Evolutionary conservation across 2,113 vertebrate genomes (phyloP).

Genomic region (Halcyon malimbica): DNA sequence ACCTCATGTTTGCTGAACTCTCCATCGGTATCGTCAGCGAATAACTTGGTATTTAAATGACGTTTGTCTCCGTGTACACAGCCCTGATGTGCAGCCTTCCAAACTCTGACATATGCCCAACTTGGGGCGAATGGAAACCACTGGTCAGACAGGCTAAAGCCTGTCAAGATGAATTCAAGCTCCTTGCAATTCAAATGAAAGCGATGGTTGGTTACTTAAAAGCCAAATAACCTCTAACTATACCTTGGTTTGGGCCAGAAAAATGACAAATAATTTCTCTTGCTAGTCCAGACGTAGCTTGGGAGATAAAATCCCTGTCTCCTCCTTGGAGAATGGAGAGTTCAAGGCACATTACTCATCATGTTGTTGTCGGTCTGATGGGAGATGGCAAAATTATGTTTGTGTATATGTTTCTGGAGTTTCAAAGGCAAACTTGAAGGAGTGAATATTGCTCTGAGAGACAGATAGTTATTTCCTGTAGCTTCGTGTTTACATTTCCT

Average conservation of each 20-base stretch:
- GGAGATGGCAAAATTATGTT: neutral
- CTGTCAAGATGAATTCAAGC: neutral
- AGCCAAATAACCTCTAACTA: neutral
- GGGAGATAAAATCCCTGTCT: constrained; percentile 26
- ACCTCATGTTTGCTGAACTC: neutral
- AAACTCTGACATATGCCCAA: neutral
- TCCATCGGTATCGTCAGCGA: neutral
- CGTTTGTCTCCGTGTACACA: neutral
- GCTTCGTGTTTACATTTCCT: neutral
- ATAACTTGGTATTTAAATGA: neutral
- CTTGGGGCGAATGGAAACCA: constrained; percentile 25
- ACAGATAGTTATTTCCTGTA: constrained; percentile 14
- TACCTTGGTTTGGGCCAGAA: neutral
- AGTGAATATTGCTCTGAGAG: neutral
- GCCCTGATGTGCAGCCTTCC: neutral
- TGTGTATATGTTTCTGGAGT: neutral
- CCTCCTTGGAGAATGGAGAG: neutral
- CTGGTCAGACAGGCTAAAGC: neutral
- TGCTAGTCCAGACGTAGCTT: neutral
- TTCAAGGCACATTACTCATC: neutral
- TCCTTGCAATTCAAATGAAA: constrained; percentile 24
- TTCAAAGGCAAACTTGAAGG: neutral
- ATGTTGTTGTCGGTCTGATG: neutral
- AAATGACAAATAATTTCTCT: neutral
- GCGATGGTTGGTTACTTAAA: constrained; percentile 28